A percentile compares a stretch with the other conserved stretches of the same genome.
phyloP scores from a whole-genome alignment of 2,797 vertebrate genomes.

The Typhlichthys subterraneus region DNA sequence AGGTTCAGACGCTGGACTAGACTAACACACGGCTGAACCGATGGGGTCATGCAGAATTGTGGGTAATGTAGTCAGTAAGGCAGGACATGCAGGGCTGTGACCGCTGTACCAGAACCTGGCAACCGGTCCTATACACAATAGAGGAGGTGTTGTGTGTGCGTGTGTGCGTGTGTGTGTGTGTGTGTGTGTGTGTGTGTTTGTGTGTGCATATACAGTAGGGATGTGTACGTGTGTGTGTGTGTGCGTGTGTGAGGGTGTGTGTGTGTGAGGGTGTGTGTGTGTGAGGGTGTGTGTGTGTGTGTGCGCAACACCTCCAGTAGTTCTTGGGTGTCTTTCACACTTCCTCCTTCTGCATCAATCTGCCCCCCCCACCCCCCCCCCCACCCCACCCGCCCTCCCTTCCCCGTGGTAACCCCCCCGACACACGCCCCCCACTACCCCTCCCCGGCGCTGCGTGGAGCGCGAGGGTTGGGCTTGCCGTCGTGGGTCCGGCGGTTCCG shows the following conservation, averaged over 20 bases:
- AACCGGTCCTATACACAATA: slow-evolving; percentile 49
- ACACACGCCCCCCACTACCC: slow-evolving; percentile 43
- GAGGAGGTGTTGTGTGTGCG: slow-evolving; percentile 44
- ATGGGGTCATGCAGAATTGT: slow-evolving; percentile 67
- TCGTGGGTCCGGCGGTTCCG: slow-evolving; percentile 89
- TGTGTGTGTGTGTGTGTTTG: slow-evolving; percentile 13
- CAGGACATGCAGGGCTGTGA: slow-evolving; percentile 68
- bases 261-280: too few species aligned
- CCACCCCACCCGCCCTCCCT: slow-evolving; percentile 18
- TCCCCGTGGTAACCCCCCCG: slow-evolving; percentile 20
- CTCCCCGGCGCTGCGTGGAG: slow-evolving; percentile 87
- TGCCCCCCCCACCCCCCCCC: slow-evolving; percentile 34
- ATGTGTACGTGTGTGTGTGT: too few species aligned
- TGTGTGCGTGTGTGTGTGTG: slow-evolving; percentile 5
- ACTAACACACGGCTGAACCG: slow-evolving; percentile 45
- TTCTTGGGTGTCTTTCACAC: slow-evolving; percentile 50
- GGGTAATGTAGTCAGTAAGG: slow-evolving; percentile 50
- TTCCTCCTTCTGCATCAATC: slow-evolving; percentile 52
- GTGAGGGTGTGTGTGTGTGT: slow-evolving; percentile 18
- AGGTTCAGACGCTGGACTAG: slow-evolving; percentile 28
- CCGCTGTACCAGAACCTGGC: slow-evolving; percentile 18
- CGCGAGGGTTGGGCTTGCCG: slow-evolving; percentile 80
- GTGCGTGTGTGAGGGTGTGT: too few species aligned
- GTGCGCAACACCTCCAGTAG: slow-evolving; percentile 56
- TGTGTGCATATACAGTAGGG: too few species aligned